Percentiles rank a stretch among this genome's conserved stretches.
Conservation (phyloP, 2,113 vertebrate species). For the Daphoenositta chrysoptera region DNA sequence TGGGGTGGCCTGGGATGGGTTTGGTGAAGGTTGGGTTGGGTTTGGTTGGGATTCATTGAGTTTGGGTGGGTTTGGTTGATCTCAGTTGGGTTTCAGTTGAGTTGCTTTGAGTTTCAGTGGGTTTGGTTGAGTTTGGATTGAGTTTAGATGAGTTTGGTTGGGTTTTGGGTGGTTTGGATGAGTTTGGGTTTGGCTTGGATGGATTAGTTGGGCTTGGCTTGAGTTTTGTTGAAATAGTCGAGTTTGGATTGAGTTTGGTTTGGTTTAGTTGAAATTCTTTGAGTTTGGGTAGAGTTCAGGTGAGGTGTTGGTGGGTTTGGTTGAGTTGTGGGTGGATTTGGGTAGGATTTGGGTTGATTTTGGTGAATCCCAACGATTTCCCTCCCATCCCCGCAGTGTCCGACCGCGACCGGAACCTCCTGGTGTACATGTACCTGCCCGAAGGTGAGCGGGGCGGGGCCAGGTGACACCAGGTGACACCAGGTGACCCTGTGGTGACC, state of each 20-base stretch:
- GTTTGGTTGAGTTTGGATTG: not conserved
- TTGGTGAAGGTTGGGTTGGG: too few relatives aligned
- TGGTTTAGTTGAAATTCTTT: rapidly evolving
- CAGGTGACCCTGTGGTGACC: too few relatives aligned
- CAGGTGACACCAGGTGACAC: not conserved
- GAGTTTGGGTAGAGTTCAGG: not conserved
- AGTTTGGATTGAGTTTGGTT: not conserved
- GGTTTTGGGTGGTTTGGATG: too few relatives aligned
- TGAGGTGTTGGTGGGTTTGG: too few relatives aligned
- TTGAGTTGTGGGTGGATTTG: too few relatives aligned
- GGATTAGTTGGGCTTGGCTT: too few relatives aligned
- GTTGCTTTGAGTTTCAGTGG: not conserved
- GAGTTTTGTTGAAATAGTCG: too few relatives aligned
- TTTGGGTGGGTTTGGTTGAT: too few relatives aligned
- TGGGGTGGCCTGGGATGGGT: too few relatives aligned
- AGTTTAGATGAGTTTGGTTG: not conserved
- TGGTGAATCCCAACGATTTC: rapidly evolving
- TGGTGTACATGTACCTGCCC: not conserved
- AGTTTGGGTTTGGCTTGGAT: too few relatives aligned
- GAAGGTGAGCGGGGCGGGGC: not conserved
- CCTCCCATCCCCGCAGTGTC: not conserved
- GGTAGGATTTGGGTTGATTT: rapidly evolving
- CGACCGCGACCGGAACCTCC: not conserved
- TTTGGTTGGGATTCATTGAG: too few relatives aligned
- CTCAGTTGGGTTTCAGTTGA: too few relatives aligned